Evolutionary conservation across 1,140 invertebrate species (phyloP), one percentile per base, ranked within the genome.

Genomic region (Magallana gigas): DNA sequence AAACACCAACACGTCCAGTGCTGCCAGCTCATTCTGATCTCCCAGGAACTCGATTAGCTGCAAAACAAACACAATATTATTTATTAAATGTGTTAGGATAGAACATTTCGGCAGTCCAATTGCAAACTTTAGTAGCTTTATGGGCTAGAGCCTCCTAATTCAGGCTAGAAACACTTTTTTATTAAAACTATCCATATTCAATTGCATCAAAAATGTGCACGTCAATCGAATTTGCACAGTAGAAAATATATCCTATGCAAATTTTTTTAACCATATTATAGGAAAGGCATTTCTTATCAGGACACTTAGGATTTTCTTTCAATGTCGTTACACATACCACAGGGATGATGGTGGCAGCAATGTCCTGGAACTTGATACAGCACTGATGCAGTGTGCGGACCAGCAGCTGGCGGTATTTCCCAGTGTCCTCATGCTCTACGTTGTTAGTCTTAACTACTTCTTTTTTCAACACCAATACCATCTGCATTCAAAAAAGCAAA

Each of bases 351-450:
- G 97, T 97, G 82, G 96, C 96, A 23, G 98, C 98, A 84, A 99
- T 98, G 95, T 99, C 99, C 3, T 99, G 98, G 95, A 99, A 99
- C 96, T 98, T 99, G 89, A 99, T 98, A 86, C 98, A 98, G 93
- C 98, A 99, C 14, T 97, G 96, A 95, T 99, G 99, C 85, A 99
- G 94, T 9, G 98, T 99, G 87, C 98, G 96, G 57, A 99, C 99
- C 16, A 99, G 95, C 76, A 99, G 96, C 95, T 99, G 99, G 0
- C 98, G 96, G 94, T 99, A 99, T 95, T 98, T 98, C 57, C 98
- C 98, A 57, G 98, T 97, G 93, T 99, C 95, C 95, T 99, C 99
- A 93, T 99, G 98, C 94, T 99, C 98, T 8, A 96, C 95, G 92
- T 97, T 97, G 92, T 97, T 95, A 8, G 94, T 95, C 89, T 95